Percentiles rank a stretch among this genome's conserved stretches.
Conservation (phyloP, 23 tunicate genomes). For the Trididemnum nubilum region DNA sequence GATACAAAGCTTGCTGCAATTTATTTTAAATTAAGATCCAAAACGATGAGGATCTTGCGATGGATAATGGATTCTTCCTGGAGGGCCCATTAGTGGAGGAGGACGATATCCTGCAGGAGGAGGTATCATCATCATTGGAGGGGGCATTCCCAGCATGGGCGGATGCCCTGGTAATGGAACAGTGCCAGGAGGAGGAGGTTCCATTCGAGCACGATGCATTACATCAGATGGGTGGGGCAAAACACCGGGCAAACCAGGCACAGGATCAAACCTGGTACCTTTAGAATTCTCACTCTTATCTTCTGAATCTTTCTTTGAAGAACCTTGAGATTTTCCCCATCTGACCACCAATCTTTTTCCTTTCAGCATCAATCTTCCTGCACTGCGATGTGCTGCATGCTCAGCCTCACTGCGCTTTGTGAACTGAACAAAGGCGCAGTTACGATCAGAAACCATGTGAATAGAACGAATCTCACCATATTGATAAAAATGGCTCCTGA, state of each 20-base stretch:
- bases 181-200: slow-evolving; percentile 96
- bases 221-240: slow-evolving; percentile 71
- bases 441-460: slow-evolving; percentile 83
- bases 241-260: slow-evolving; percentile 90
- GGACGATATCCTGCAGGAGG: slow-evolving; percentile 47
- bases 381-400: slow-evolving; percentile 74
- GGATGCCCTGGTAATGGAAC: slow-evolving; percentile 53
- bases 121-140: slow-evolving; percentile 62
- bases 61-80: slow-evolving; percentile 62
- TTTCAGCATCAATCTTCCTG: slow-evolving; percentile 83
- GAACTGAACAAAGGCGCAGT: slow-evolving; percentile 98
- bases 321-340: slow-evolving; percentile 93
- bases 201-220: slow-evolving; percentile 29
- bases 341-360: slow-evolving; percentile 76
- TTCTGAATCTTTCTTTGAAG: slow-evolving; percentile 42
- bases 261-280: slow-evolving; percentile 29
- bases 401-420: slow-evolving; percentile 90
- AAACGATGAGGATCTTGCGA: slow-evolving; percentile 90
- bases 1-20: no score
- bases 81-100: slow-evolving; percentile 35
- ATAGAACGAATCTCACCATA: slow-evolving; percentile 96
- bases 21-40: slow-evolving; percentile 60
- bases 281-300: slow-evolving; percentile 33
- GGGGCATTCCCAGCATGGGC: slow-evolving; percentile 23
- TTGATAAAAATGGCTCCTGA: slow-evolving; percentile 91